Evolutionary conservation across 2,113 vertebrate species (phyloP).

Genomic region (Campylorhamphus procurvoides): DNA sequence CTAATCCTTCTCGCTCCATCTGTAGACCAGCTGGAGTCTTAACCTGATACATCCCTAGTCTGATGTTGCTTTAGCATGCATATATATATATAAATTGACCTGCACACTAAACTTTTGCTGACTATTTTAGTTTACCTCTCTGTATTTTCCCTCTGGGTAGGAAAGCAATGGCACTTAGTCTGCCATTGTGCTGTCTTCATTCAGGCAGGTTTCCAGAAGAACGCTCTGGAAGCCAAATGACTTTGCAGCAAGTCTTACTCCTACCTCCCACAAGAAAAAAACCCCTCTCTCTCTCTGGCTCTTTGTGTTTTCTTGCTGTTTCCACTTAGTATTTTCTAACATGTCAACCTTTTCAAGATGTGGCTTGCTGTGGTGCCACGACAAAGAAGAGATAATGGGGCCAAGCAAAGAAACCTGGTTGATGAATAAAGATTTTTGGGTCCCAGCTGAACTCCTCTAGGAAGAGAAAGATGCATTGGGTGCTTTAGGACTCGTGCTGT

Average conservation of each 20-base stretch:
- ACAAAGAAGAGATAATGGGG: neutral
- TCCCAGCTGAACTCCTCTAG: neutral
- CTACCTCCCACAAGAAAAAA: neutral
- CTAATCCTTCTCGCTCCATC: constrained; percentile 24
- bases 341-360: constrained; percentile 3
- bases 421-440: neutral
- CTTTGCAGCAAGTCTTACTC: neutral
- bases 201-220: constrained; percentile 9
- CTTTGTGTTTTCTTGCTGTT: neutral
- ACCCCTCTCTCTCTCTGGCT: neutral
- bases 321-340: neutral
- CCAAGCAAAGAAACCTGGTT: neutral
- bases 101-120: neutral
- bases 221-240: neutral
- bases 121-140: neutral
- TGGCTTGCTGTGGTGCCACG: neutral
- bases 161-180: neutral
- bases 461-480: neutral
- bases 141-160: neutral
- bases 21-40: constrained; percentile 38
- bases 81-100: neutral
- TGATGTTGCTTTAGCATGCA: neutral
- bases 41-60: neutral
- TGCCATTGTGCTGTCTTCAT: neutral
- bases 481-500: neutral